These are phyloP conservation scores for Odontomachus brunneus DNA, from an alignment of 1,140 invertebrate genomes.

Conservation along the genomic window DNA sequence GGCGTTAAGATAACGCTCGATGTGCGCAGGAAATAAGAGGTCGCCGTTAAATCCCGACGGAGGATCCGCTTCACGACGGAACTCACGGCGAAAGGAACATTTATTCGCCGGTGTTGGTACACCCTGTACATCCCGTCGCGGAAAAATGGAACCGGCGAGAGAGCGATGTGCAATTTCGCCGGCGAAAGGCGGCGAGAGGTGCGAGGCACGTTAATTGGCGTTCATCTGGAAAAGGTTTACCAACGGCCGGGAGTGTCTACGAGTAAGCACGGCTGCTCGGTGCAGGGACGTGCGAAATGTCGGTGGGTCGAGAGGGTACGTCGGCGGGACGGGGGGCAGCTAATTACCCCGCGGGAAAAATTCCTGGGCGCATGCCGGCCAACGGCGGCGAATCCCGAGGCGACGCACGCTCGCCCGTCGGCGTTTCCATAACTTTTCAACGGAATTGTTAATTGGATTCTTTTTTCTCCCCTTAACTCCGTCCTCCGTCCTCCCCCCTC, in stretches of 20 bases:
- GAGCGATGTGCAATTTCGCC: slow-evolving; percentile 59
- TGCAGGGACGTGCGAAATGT: slow-evolving; percentile 65
- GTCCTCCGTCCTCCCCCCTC: neutral
- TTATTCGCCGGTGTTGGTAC: neutral
- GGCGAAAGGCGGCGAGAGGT: neutral
- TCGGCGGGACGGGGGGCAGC: slow-evolving; percentile 54
- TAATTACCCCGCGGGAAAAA: slow-evolving; percentile 76
- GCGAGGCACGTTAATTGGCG: slow-evolving; percentile 73
- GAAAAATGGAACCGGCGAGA: slow-evolving; percentile 16
- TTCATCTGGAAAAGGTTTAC: slow-evolving; percentile 75
- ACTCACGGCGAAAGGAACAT: neutral
- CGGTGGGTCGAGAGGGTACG: neutral
- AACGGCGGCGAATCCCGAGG: slow-evolving; percentile 42
- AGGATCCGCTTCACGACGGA: too few species aligned
- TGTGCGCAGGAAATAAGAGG: too few species aligned
- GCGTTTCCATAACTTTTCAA: slow-evolving; percentile 74
- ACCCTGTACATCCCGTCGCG: neutral
- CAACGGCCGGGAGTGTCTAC: slow-evolving; percentile 47
- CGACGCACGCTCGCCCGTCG: slow-evolving; percentile 36
- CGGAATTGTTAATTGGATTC: slow-evolving; percentile 78
- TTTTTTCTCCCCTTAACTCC: slow-evolving; percentile 47
- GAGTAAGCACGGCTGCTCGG: slow-evolving; percentile 2
- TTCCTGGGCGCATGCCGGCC: slow-evolving; percentile 59
- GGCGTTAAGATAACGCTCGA: too few species aligned
- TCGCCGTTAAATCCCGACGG: too few species aligned